Evolutionary conservation across 2,113 vertebrate genomes (phyloP).

Genomic region (Sapayoa aenigma): DNA sequence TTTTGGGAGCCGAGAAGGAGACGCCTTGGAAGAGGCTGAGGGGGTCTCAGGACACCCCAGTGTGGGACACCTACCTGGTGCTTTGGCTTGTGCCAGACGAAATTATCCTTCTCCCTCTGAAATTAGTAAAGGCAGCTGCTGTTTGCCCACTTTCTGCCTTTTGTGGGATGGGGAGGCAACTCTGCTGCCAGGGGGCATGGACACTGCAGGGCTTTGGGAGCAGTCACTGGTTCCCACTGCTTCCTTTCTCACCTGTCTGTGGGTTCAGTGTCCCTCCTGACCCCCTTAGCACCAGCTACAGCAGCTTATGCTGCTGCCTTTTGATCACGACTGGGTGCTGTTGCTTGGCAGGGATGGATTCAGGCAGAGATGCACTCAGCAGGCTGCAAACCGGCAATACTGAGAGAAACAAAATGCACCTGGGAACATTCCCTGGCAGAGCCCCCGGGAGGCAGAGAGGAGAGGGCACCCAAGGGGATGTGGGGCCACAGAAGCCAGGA

Average conservation of each 20-base stretch:
- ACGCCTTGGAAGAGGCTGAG: background rate
- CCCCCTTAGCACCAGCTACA: background rate
- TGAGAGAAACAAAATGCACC: background rate
- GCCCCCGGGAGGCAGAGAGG: background rate
- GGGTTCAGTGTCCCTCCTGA: rapidly evolving
- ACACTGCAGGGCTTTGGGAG: background rate
- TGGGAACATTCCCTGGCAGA: background rate
- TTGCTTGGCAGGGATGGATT: background rate
- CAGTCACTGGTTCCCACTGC: background rate
- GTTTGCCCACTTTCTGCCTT: background rate
- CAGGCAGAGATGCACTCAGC: background rate
- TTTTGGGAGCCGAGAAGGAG: background rate
- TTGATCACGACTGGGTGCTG: rapidly evolving
- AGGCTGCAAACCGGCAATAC: background rate
- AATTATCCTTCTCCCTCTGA: background rate
- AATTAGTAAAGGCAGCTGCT: background rate
- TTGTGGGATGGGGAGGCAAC: background rate
- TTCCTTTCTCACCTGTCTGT: background rate
- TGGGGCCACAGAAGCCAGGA: background rate
- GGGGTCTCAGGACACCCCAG: background rate
- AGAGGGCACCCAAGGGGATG: background rate
- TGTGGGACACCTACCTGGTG: background rate
- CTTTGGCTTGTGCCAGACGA: background rate
- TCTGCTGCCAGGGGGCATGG: rapidly evolving
- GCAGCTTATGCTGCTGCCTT: background rate